phyloP scores from a whole-genome alignment of 2,888 invertebrate species.

The Amphipyra tragopoginis region DNA sequence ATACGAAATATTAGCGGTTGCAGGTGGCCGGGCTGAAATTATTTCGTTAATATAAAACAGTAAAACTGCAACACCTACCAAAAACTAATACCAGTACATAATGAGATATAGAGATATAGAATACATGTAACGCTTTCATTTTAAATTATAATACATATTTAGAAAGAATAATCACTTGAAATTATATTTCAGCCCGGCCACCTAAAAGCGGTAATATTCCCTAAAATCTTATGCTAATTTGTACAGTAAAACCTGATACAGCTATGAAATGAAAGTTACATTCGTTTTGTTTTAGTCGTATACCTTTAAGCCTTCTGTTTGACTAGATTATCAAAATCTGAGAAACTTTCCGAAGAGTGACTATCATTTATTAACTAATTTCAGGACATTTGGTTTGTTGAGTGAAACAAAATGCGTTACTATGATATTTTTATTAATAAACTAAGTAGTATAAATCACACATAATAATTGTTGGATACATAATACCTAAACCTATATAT shows the following conservation, averaged over 20 bases:
- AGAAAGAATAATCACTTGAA: constrained; percentile 18
- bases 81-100: constrained; percentile 17
- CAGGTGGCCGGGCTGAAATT: constrained; percentile 28
- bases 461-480: constrained; percentile 34
- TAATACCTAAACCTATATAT: constrained; percentile 33
- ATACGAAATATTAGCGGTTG: constrained; percentile 27
- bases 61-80: constrained; percentile 18
- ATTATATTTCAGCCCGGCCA: constrained; percentile 19
- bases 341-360: constrained; percentile 16
- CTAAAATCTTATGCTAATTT: constrained; percentile 16
- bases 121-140: constrained; percentile 15
- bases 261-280: constrained; percentile 18
- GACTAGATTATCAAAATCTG: constrained; percentile 16
- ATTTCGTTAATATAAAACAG: constrained; percentile 19
- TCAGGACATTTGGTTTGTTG: constrained; percentile 19
- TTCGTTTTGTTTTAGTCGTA: constrained; percentile 16
- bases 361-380: constrained; percentile 17
- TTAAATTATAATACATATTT: constrained; percentile 13
- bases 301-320: constrained; percentile 18
- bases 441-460: constrained; percentile 34
- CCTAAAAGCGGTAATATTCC: constrained; percentile 18
- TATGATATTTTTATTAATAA: constrained; percentile 24
- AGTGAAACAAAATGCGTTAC: constrained; percentile 22
- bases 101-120: constrained; percentile 16
- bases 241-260: constrained; percentile 12